Evolutionary conservation across 2,113 vertebrate genomes (phyloP), one percentile per base, ranked within the genome.

Genomic region (Nestor notabilis): DNA sequence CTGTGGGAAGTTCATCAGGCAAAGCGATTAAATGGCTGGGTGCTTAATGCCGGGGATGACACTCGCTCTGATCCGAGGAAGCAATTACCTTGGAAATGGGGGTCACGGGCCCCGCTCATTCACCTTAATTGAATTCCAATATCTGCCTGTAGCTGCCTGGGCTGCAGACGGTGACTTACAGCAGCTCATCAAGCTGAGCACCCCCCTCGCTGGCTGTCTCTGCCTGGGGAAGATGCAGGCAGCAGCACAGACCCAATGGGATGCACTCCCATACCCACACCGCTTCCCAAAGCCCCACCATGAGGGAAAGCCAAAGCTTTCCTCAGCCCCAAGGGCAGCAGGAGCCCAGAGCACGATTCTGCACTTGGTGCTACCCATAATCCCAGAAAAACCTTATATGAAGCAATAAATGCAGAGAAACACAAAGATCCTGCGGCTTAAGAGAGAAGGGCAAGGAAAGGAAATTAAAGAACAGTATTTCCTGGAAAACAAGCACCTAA

Each of bases 111-210:
- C 96, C 95, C 89, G 93, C 98, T 98, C 98, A 89, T 98, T 98
- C 98, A 96, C 98, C 97, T 98, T 98, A 98, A 99, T 98, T 98
- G 98, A 99, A 99, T 98, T 98, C 98, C 98, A 97, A 97, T 98
- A 99, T 98, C 98, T 97, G 98, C 96, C 98, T 98, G 85, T 55
- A 97, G 98, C 98, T 97, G 98, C 97, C 97, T 70, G 96, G 97
- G 98, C 98, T 96, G 97, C 98, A 94, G 97, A 97, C 97, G 53
- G 84, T 85, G 43, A 72, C 97, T 91, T 55, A 79, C 74, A 92
- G 95, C 94, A 90, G 97, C 96, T 97, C 98, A 98, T 97, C 97
- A 95, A 97, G 93, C 66, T 7, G 58, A 63, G 13, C 78, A 24
- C 75, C 92, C 81, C 72, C 72, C 92, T 50, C 82, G 47, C 76